Evolutionary conservation across 2,113 vertebrate species (phyloP).

Genomic region (Pyxicephalus adspersus): DNA sequence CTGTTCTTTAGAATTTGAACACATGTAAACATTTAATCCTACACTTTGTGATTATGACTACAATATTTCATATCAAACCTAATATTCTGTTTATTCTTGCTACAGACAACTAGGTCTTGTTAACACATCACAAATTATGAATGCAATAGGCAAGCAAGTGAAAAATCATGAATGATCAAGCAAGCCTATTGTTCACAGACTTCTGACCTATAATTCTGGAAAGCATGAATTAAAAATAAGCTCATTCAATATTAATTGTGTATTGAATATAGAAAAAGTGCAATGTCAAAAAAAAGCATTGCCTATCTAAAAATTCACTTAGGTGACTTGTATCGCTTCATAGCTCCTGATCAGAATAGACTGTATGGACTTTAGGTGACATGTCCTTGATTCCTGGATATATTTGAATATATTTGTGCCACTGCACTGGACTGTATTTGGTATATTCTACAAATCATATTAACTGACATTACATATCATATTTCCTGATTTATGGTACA

Average conservation of each 20-base stretch:
- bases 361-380: neutral
- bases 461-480: too few species aligned
- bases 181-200: constrained; percentile 5
- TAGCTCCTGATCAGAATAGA: neutral
- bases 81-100: neutral
- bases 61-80: neutral
- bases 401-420: constrained; percentile 13
- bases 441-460: neutral
- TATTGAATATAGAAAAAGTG: constrained; percentile 19
- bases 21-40: too few species aligned
- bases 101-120: neutral
- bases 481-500: too few species aligned
- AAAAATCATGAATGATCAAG: neutral
- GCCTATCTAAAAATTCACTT: neutral
- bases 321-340: neutral
- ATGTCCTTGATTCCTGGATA: constrained; percentile 6
- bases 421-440: neutral
- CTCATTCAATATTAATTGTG: constrained; percentile 24
- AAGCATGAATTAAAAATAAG: constrained; percentile 14
- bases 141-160: constrained; percentile 29
- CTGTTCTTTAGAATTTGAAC: too few species aligned
- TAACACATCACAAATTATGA: constrained; percentile 27
- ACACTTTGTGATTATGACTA: neutral
- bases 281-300: constrained; percentile 27
- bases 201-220: constrained; percentile 38